phyloP scores from a whole-genome alignment of 2,888 invertebrate species.

The Choreutis nemorana region DNA sequence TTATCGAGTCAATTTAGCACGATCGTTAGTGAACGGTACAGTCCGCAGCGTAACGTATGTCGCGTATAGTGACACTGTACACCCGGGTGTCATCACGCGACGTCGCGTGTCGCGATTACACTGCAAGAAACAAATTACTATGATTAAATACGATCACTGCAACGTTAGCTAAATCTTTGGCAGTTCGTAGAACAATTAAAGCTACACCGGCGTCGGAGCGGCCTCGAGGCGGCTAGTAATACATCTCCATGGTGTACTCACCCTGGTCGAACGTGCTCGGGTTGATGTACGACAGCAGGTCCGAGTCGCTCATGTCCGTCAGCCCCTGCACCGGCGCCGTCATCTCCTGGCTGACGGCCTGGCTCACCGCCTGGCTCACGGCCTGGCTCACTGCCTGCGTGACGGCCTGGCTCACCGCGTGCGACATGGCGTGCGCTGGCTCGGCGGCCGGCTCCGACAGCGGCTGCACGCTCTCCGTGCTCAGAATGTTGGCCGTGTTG shows the following conservation, averaged over 20 bases:
- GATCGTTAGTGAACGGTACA: too few relatives aligned
- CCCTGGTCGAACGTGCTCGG: slow-evolving; percentile 89
- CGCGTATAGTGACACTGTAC: too few relatives aligned
- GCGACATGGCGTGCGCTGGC: slow-evolving; percentile 53
- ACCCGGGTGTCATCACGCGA: slow-evolving; percentile 10
- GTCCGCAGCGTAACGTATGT: too few relatives aligned
- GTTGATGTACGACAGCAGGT: slow-evolving; percentile 88
- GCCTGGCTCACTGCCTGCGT: slow-evolving; percentile 57
- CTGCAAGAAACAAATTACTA: slow-evolving; percentile 32
- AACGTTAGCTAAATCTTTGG: slow-evolving; percentile 1
- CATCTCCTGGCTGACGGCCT: slow-evolving; percentile 60
- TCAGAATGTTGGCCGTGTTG: slow-evolving; percentile 55
- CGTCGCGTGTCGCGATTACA: slow-evolving; percentile 26
- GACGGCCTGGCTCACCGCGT: slow-evolving; percentile 59
- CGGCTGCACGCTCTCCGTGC: slow-evolving; percentile 36
- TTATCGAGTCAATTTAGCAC: too few relatives aligned
- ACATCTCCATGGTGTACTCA: slow-evolving; percentile 45
- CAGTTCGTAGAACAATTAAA: neutral
- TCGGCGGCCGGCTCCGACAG: slow-evolving; percentile 37
- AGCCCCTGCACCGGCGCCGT: slow-evolving; percentile 74
- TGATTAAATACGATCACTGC: slow-evolving; percentile 8
- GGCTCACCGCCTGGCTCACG: slow-evolving; percentile 55
- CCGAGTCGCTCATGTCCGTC: slow-evolving; percentile 86
- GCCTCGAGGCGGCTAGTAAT: neutral
- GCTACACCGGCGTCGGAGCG: neutral